Percentiles rank a stretch among this genome's conserved stretches.
phyloP scores from a whole-genome alignment of 2,888 invertebrate genomes.

The Acrocera orbiculus region DNA sequence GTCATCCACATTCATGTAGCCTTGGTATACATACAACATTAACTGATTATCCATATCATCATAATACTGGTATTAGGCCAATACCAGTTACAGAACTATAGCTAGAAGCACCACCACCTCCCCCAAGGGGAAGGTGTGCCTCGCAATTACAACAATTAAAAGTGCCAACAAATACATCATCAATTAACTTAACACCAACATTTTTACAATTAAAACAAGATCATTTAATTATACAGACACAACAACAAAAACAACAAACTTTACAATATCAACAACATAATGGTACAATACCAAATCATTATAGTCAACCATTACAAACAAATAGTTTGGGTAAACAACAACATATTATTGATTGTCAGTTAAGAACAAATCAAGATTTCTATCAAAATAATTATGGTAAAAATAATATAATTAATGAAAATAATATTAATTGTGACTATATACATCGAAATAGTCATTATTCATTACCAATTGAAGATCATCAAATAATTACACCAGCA shows the following conservation, averaged over 20 bases:
- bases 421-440: slow-evolving; percentile 15
- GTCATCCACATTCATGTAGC: slow-evolving; percentile 26
- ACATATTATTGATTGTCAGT: slow-evolving; percentile 20
- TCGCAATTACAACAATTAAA: slow-evolving; percentile 26
- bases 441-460: slow-evolving; percentile 30
- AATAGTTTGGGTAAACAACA: too few species aligned
- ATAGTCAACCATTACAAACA: slow-evolving; percentile 29
- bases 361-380: slow-evolving; percentile 26
- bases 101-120: slow-evolving; percentile 55
- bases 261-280: slow-evolving; percentile 9
- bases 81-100: slow-evolving; percentile 87
- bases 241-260: background rate
- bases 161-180: slow-evolving; percentile 24
- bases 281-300: slow-evolving; percentile 22
- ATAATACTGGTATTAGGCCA: slow-evolving; percentile 35
- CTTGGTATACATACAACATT: slow-evolving; percentile 27
- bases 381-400: slow-evolving; percentile 27
- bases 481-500: slow-evolving; percentile 22
- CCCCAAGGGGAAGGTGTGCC: slow-evolving; percentile 35
- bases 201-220: slow-evolving; percentile 30
- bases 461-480: slow-evolving; percentile 27
- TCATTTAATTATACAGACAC: slow-evolving; percentile 23
- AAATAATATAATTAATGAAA: slow-evolving; percentile 17
- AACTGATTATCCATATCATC: slow-evolving; percentile 30
- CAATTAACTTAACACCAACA: slow-evolving; percentile 18